Conservation (phyloP, 1,140 invertebrate genomes). For the Polyergus mexicanus region DNA sequence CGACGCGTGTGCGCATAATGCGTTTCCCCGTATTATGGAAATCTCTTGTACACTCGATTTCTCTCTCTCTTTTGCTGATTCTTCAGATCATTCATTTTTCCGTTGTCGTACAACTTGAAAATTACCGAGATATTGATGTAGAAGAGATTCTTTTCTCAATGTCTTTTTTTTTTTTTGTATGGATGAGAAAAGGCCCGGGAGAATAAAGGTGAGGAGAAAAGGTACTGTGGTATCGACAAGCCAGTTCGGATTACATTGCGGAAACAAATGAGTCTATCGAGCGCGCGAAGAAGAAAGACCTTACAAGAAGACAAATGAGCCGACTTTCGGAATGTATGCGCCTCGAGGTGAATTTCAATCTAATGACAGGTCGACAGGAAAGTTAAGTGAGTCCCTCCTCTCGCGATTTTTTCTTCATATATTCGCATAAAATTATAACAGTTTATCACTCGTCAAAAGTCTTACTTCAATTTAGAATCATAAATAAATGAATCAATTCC, state of each 20-base stretch:
- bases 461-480: not conserved
- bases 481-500: not conserved
- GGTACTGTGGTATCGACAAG: slow-evolving; percentile 77
- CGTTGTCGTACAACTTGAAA: not conserved
- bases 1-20: slow-evolving; percentile 1
- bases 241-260: slow-evolving; percentile 74
- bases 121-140: not conserved
- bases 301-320: slow-evolving; percentile 65
- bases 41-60: slow-evolving; percentile 48
- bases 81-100: not conserved
- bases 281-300: slow-evolving; percentile 35
- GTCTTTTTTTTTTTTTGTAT: not conserved
- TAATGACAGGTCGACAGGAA: slow-evolving; percentile 4
- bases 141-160: not conserved
- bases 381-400: not conserved
- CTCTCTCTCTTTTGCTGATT: not conserved
- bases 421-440: no score
- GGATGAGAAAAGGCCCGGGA: not conserved
- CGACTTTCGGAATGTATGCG: slow-evolving; percentile 33
- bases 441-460: no score
- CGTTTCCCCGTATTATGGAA: not conserved
- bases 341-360: slow-evolving; percentile 51
- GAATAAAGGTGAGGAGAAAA: slow-evolving; percentile 49
- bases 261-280: slow-evolving; percentile 79
- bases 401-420: not conserved